A percentile compares a stretch with the other conserved stretches of the same genome.
These are phyloP conservation scores for Siderastrea siderea DNA, from an alignment of 92 coral and sea anemone species.

Conservation along the genomic window DNA sequence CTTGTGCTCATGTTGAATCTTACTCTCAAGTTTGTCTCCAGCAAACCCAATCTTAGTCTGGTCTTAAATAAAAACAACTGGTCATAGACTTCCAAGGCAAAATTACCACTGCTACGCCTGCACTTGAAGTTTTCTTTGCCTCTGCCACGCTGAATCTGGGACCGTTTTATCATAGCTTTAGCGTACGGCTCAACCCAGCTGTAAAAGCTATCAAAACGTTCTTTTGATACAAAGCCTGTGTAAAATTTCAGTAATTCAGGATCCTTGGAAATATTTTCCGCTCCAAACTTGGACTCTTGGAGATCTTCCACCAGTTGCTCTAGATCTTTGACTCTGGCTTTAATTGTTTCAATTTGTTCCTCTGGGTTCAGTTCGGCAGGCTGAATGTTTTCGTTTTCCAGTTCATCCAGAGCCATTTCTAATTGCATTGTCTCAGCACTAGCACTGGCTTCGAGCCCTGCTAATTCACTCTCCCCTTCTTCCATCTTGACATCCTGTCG, in stretches of 20 bases:
- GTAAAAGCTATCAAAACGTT: constrained; percentile 1
- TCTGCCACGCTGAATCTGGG: constrained; percentile 31
- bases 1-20: constrained; percentile 45
- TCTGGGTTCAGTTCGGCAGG: constrained; percentile 22
- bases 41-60: constrained; percentile 33
- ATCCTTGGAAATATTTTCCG: constrained; percentile 56
- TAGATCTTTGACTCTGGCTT: constrained; percentile 36
- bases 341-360: constrained; percentile 38
- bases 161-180: constrained; percentile 17
- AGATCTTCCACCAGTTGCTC: constrained; percentile 36
- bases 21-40: constrained; percentile 50
- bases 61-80: constrained; percentile 46
- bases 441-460: constrained; percentile 50
- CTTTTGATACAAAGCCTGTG: constrained; percentile 31
- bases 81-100: constrained; percentile 36
- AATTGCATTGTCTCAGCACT: constrained; percentile 8
- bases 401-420: constrained; percentile 7
- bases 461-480: constrained; percentile 33
- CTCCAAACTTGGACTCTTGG: constrained; percentile 39
- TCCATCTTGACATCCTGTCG: constrained; percentile 42
- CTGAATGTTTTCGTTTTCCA: constrained; percentile 23
- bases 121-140: constrained; percentile 2
- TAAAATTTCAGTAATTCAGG: constrained; percentile 36
- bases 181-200: constrained; percentile 5
- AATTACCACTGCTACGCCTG: constrained; percentile 18